Base-by-base conservation (phyloP, 2,888 invertebrate species). In the Amblyjoppa fuscipennis region DNA sequence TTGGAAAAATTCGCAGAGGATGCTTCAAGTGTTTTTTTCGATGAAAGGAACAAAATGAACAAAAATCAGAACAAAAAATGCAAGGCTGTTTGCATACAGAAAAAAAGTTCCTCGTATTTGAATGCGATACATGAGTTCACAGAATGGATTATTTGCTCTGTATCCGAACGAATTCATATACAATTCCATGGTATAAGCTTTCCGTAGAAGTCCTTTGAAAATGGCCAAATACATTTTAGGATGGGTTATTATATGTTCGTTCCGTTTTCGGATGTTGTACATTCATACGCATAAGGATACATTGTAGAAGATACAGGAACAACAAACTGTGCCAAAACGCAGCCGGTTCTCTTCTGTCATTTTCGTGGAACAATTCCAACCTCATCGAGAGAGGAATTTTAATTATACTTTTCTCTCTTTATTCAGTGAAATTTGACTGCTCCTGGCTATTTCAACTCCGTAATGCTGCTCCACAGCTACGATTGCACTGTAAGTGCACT, bases 401-500 rank as follows among this genome's bases (percentile, higher is more conserved):
- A 9, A 61, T 31, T 61, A 61, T 34, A 64, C 16, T n/a, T 16
- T 1, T 34, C 28, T 31, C 31, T 31, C 61, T n/a, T 64, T 31
- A 16, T 31, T n/a, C 16, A 5, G 16, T 31, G 16, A 34, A 64
- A 31, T 64, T n/a, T 34, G 1, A 31, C 13, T 31, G 61, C 28
- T 64, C 2, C 31, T 64, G 31, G 7, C n/a, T 64, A n/a, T 34
- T 64, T 64, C 34, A 2, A n/a, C 7, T 64, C 34, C 61, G 6
- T 34, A n/a, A 34, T 64, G 61, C 31, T 64, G 28, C 25, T 11
- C 25, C 11, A 59, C 16, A 45, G 25, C 13, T 38, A 41, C 28
- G 59, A 59, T 25, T 74, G 20, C 28, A 9, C 16, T n/a, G 66
- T 56, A 64, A 61, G 80, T 66, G 56, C 66, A 73, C 68, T 56